phyloP scores from a whole-genome alignment of 2,797 vertebrate species.

The Tokudaia muenninki region DNA sequence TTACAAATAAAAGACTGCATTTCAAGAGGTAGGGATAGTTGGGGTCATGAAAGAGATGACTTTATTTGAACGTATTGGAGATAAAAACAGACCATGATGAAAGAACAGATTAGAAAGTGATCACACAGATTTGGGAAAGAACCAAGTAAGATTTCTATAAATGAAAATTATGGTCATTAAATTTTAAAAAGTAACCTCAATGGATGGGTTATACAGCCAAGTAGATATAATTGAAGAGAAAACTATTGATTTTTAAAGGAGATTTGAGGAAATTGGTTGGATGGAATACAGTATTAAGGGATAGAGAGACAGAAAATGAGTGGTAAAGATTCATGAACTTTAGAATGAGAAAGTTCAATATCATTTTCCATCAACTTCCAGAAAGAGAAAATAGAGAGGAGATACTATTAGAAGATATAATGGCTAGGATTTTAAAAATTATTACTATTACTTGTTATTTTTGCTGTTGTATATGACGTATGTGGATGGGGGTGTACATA shows the following conservation, averaged over 20 bases:
- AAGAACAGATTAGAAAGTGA: slow-evolving; percentile 53
- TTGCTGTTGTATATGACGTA: background rate
- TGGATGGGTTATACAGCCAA: slow-evolving; percentile 56
- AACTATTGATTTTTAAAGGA: slow-evolving; percentile 40
- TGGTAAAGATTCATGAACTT: slow-evolving; percentile 54
- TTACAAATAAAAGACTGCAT: background rate
- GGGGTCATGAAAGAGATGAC: background rate
- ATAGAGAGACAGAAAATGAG: background rate
- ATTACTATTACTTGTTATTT: background rate
- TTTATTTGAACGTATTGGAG: slow-evolving; percentile 26
- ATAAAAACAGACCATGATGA: slow-evolving; percentile 13
- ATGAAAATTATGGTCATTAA: slow-evolving; percentile 65
- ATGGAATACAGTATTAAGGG: background rate
- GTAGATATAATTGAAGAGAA: slow-evolving; percentile 39
- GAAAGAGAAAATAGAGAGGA: background rate
- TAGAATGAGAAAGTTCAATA: background rate
- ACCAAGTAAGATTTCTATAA: slow-evolving; percentile 52
- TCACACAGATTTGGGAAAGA: slow-evolving; percentile 41
- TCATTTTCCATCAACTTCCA: background rate
- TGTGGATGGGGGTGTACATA: background rate
- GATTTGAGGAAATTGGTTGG: slow-evolving; percentile 40
- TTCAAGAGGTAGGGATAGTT: background rate
- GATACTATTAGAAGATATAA: background rate
- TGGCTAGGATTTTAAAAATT: background rate
- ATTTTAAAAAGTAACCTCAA: slow-evolving; percentile 35